A percentile compares a stretch with the other conserved stretches of the same genome.
Conservation (phyloP, 1,140 invertebrate genomes). For the Bacillus rossius region DNA sequence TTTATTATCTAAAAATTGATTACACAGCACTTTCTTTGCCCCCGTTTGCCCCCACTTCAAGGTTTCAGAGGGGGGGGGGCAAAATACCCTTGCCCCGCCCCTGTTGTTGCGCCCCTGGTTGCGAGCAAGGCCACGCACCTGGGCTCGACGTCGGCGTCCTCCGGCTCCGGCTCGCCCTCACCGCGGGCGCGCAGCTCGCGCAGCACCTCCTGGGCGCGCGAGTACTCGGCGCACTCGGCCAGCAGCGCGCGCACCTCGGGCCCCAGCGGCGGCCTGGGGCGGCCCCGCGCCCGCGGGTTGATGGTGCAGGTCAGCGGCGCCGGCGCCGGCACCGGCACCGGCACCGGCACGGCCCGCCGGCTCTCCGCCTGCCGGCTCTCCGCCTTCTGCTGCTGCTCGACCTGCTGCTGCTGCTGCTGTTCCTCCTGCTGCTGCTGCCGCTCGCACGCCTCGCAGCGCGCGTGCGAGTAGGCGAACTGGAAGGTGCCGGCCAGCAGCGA, state of each 20-base stretch:
- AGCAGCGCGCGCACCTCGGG: constrained; percentile 23
- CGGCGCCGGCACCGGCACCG: background rate
- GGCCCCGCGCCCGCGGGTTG: background rate
- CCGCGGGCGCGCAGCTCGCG: constrained; percentile 29
- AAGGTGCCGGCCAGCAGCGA: constrained; percentile 69
- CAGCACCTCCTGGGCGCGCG: constrained; percentile 32
- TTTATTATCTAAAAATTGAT: too few relatives aligned
- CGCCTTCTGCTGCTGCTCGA: background rate
- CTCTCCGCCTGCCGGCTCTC: background rate
- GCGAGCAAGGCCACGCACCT: background rate
- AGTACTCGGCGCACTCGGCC: constrained; percentile 37
- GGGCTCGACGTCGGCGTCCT: constrained; percentile 37
- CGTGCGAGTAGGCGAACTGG: constrained; percentile 60
- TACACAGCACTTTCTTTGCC: too few relatives aligned
- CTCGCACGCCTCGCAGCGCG: constrained; percentile 49
- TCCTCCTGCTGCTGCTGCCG: constrained; percentile 15
- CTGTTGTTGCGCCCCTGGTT: too few relatives aligned
- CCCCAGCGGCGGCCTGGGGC: background rate
- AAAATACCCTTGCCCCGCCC: too few relatives aligned
- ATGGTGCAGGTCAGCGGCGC: background rate
- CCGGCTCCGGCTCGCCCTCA: constrained; percentile 35
- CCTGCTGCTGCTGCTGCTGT: constrained; percentile 7
- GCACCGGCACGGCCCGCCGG: background rate
- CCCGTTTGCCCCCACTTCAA: too few relatives aligned
- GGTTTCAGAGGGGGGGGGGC: too few relatives aligned